Percentiles rank a stretch among this genome's conserved stretches.
phyloP scores from a whole-genome alignment of 92 coral and sea anemone genomes.

The Palythoa grandiflora region DNA sequence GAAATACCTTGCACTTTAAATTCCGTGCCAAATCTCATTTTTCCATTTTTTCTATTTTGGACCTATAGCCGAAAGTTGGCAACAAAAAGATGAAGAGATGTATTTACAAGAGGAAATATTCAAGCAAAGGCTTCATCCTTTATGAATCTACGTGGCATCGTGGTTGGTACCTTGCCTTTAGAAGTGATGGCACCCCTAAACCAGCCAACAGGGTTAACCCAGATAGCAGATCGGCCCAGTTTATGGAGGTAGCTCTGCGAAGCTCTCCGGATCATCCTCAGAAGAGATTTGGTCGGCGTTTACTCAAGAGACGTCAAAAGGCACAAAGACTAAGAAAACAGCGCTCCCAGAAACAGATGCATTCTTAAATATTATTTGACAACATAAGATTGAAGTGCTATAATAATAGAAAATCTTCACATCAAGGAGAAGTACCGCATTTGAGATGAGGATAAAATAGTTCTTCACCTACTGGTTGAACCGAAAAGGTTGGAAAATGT shows the following conservation, averaged over 20 bases:
- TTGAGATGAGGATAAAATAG: background rate
- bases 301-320: background rate
- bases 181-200: slow-evolving; percentile 30
- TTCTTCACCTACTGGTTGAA: background rate
- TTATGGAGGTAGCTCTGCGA: slow-evolving; percentile 19
- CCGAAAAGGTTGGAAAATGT: too few relatives aligned
- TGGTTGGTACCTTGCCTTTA: slow-evolving; percentile 24
- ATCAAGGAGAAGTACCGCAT: background rate
- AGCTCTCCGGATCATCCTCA: slow-evolving; percentile 7
- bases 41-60: background rate
- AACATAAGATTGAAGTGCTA: background rate
- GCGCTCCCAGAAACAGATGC: background rate
- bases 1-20: background rate
- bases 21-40: background rate
- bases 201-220: slow-evolving; percentile 7
- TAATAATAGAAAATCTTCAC: background rate
- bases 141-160: slow-evolving; percentile 17
- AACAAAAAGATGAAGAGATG: slow-evolving; percentile 43
- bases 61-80: slow-evolving; percentile 8
- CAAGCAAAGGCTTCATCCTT: slow-evolving; percentile 20
- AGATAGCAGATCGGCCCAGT: slow-evolving; percentile 10
- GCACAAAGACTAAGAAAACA: background rate
- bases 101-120: slow-evolving; percentile 8
- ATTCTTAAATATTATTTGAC: background rate
- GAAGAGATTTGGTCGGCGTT: slow-evolving; percentile 5